Evolutionary conservation across 1,140 invertebrate species (phyloP), one percentile per base, ranked within the genome.

Genomic region (Pogonognathellus flavescens): DNA sequence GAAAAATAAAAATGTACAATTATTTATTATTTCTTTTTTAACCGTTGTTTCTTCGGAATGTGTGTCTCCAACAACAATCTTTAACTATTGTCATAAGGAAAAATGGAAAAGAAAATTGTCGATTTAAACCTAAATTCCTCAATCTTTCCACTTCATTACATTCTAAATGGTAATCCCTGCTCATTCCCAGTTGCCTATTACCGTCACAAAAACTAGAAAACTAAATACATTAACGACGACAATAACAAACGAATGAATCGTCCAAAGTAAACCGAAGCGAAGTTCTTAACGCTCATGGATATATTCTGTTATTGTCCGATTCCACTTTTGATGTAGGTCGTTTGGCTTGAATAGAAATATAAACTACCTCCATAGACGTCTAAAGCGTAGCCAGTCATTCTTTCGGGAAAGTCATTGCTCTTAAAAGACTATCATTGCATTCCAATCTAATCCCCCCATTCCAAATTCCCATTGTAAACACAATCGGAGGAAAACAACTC

Each of bases 1-100:
- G 13, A 89, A 89, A 86, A 16, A 86, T 84, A 66, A 87, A 82
- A 84, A 62, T 55, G 55, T 6, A 83, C 11, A 52, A 83, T 52
- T 49, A 50, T 14, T 31, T 50, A n/a, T 49, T 49, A 13, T 82
- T 82, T 14, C 53, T n/a, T 59, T 22, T 70, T 16, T 13, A 84
- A 70, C 22, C 25, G 25, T 49, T 49, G 22, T 31, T 41, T 41
- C 18, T 20, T 7, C 22, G 11, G 18, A n/a, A 60, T 10, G 22
- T 18, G 18, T 60, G 5, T 18, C 7, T 60, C 22, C 59, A 9
- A 9, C 6, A 20, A 8, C 6, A 60, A 7, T 60, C 6, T 1
- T 60, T 60, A 10, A 60, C 7, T 10, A 22, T 9, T 0, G n/a
- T 13, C 1, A 60, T 60, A n/a, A 16, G 31, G 31, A 41, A 41